Evolutionary conservation across 2,113 vertebrate species (phyloP).

Genomic region (Struthidea cinerea): DNA sequence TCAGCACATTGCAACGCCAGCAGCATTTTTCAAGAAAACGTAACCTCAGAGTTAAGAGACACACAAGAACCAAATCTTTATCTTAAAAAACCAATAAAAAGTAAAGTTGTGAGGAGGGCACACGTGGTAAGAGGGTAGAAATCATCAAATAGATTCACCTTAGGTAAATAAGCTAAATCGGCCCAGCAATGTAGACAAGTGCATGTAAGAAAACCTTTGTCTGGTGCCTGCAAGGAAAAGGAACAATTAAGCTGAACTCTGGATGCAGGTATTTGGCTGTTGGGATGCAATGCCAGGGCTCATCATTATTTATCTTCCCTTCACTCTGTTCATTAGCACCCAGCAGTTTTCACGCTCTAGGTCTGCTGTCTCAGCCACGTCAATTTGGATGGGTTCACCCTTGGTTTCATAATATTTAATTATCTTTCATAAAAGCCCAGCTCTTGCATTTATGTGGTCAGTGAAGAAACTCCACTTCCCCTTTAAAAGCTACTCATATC

Average conservation of each 20-base stretch:
- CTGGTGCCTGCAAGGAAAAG: not conserved
- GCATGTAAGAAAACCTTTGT: not conserved
- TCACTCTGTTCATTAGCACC: not conserved
- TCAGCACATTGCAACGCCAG: not conserved
- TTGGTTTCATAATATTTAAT: not conserved
- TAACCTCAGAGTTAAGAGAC: not conserved
- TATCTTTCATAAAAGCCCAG: slow-evolving; percentile 1
- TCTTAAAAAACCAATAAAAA: not conserved
- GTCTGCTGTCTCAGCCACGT: not conserved
- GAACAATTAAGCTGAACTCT: not conserved
- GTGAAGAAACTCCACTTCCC: not conserved
- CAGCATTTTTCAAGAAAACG: not conserved
- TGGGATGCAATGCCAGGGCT: not conserved
- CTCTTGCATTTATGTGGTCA: slow-evolving; percentile 18
- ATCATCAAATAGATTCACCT: not conserved
- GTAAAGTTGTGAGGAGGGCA: not conserved
- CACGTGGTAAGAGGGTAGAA: not conserved
- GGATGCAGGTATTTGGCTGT: not conserved
- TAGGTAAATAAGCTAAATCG: not conserved
- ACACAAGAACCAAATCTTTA: not conserved
- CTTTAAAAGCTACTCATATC: not conserved
- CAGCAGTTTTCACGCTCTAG: not conserved
- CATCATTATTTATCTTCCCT: not conserved
- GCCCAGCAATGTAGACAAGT: not conserved
- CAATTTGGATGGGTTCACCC: not conserved